Evolutionary conservation across 2,113 vertebrate species (phyloP), one percentile per base, ranked within the genome.

Genomic region (Calidris pygmaea): DNA sequence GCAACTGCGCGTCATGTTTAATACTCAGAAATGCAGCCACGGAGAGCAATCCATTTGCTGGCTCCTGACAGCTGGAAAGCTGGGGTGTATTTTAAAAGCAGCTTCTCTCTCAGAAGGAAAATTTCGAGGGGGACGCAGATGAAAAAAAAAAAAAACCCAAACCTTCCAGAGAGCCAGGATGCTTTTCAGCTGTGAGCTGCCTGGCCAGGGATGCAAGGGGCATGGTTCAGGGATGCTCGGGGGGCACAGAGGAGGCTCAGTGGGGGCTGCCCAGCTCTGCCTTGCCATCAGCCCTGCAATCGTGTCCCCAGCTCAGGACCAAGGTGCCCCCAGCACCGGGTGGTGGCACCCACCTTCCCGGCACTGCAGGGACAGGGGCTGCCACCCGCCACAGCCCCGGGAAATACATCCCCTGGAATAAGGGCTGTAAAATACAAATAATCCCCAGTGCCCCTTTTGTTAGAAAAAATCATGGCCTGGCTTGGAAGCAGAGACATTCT

Each of bases 11-110:
- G 14, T 93, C 91, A 16, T 76, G 90, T 84, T 95, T 91, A 94
- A 78, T 90, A 67, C 93, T 95, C 96, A 89, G 88, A 91, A 92
- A 93, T 86, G 93, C 96, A 96, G 93, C 93, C 90, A 11, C 9
- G 68, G 91, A 95, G 96, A 94, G 94, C 90, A 85, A 94, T 92
- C 59, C 73, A 47, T 97, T 22, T 67, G 85, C 92, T 75, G 85
- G 48, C 90, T 97, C 65, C 86, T 92, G 96, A 89, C 96, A 96
- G 94, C 92, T 65, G 80, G 73, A 50, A 86, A 88, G 88, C 93
- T 58, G 68, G 75, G 76, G 65, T 90, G 82, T 83, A 34, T 59
- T 90, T 84, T 37, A 80, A 74, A 92, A 71, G 50, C 78, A 83
- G 95, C 80, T 90, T 52, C 85, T 81, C 89, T 75, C 76, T 35